Base-by-base conservation (phyloP, 2,113 vertebrate genomes). In the Thunnus thynnus region DNA sequence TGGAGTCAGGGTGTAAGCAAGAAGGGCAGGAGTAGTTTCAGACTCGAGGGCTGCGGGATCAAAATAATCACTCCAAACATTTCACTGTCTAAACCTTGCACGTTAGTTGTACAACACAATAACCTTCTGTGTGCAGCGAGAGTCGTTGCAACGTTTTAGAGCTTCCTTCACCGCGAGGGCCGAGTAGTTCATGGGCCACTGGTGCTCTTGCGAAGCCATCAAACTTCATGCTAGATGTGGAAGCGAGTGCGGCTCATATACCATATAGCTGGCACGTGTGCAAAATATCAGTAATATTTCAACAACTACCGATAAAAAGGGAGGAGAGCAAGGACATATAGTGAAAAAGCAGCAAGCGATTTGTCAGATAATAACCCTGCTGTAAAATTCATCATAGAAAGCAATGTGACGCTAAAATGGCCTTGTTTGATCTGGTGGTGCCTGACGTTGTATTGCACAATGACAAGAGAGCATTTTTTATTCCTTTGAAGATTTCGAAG, bases 1-100 rank as follows among this genome's bases (percentile, higher is more conserved):
- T 91, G 91, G 89, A 93, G 88, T 88, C 78, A 57, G 66, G 72
- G 78, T 87, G 88, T 87, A 89, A 91, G 90, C 87, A 89, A 90
- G 71, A 66, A 86, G 85, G 82, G 73, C 82, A 81, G 47, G 54
- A 80, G 48, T 58, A 86, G 87, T 78, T 87, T 74, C 71, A 74
- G 78, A 60, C 66, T 47, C 51, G 62, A 76, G 14, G 88, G 78
- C 57, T 60, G 30, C 4, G 63, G 68, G 75, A 92, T 86, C 75
- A 88, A 77, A 86, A 79, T 68, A 91, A 90, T 88, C 77, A 88
- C 81, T 85, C 62, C 8, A 18, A 52, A 63, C 60, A 67, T 82
- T 83, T 90, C 81, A 84, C 54, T 73, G 80, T 82, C 70, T 80
- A 20, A 41, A 67, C 60, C 68, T 32, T 14, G 69, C 56, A 58